Conservation (phyloP, 1,140 invertebrate genomes). For the Aphaenogaster floridana region DNA sequence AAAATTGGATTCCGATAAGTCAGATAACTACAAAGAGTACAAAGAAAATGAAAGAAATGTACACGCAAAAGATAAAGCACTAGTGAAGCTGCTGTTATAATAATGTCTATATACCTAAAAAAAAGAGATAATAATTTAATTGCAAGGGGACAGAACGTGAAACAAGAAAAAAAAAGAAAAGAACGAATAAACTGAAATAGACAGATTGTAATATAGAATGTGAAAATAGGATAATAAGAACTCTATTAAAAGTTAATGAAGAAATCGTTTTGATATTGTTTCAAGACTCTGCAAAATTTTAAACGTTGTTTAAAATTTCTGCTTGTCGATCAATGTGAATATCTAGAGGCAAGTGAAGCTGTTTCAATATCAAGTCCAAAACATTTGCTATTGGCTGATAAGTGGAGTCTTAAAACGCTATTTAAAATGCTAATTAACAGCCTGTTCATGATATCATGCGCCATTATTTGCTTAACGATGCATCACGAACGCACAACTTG, state of each 20-base stretch:
- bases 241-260: neutral
- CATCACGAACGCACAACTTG: neutral
- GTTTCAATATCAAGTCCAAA: neutral
- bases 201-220: neutral
- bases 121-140: too few relatives aligned
- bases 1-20: too few relatives aligned
- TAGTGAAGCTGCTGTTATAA: too few relatives aligned
- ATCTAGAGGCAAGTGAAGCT: neutral
- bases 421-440: neutral
- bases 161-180: too few relatives aligned
- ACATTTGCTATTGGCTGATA: neutral
- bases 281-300: neutral
- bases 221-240: neutral
- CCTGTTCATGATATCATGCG: neutral
- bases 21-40: too few relatives aligned
- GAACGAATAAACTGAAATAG: too few relatives aligned
- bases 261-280: neutral
- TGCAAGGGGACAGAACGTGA: too few relatives aligned
- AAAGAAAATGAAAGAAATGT: too few relatives aligned
- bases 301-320: too few relatives aligned
- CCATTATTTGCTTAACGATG: neutral
- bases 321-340: neutral
- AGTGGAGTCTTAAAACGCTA: neutral
- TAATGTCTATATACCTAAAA: too few relatives aligned
- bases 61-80: too few relatives aligned